A percentile compares a stretch with the other conserved stretches of the same genome.
Evolutionary conservation across 2,888 invertebrate species (phyloP).

Genomic region (Toxonevra muliebris): DNA sequence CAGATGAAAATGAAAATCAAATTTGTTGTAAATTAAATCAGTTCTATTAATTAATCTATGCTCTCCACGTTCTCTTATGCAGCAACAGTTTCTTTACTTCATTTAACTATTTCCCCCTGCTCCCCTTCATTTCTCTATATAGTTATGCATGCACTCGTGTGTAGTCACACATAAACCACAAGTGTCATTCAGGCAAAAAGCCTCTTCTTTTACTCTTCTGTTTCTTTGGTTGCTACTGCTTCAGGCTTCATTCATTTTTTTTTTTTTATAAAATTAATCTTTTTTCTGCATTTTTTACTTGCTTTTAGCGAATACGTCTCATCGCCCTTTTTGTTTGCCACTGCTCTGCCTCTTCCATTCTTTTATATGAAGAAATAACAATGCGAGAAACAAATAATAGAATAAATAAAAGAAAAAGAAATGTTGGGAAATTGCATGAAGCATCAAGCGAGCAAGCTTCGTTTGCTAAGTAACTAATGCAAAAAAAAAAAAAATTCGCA

Average conservation of each 20-base stretch:
- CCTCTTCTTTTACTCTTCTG: not conserved
- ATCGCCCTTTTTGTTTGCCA: slow-evolving; percentile 9
- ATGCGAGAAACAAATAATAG: not conserved
- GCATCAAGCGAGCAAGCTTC: slow-evolving; percentile 15
- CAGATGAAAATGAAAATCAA: too few species aligned
- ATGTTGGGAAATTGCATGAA: slow-evolving; percentile 21
- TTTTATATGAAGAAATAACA: too few species aligned
- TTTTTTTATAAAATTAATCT: slow-evolving; percentile 1
- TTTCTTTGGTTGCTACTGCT: not conserved
- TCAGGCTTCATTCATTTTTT: not conserved
- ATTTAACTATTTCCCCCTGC: not conserved
- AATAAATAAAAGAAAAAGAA: slow-evolving; percentile 11
- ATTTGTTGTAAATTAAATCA: too few species aligned
- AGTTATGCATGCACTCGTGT: too few species aligned
- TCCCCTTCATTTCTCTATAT: too few species aligned
- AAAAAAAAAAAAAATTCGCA: not conserved
- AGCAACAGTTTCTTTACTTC: slow-evolving; percentile 17
- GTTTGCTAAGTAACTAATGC: not conserved
- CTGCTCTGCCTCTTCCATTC: too few species aligned
- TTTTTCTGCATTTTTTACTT: not conserved
- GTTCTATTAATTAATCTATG: too few species aligned
- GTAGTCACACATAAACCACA: slow-evolving; percentile 22
- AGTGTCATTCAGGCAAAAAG: slow-evolving; percentile 20
- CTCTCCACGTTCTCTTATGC: not conserved
- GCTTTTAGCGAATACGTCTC: not conserved